Base-by-base conservation (phyloP, 2,113 vertebrate species). In the Vireo altiloquus region DNA sequence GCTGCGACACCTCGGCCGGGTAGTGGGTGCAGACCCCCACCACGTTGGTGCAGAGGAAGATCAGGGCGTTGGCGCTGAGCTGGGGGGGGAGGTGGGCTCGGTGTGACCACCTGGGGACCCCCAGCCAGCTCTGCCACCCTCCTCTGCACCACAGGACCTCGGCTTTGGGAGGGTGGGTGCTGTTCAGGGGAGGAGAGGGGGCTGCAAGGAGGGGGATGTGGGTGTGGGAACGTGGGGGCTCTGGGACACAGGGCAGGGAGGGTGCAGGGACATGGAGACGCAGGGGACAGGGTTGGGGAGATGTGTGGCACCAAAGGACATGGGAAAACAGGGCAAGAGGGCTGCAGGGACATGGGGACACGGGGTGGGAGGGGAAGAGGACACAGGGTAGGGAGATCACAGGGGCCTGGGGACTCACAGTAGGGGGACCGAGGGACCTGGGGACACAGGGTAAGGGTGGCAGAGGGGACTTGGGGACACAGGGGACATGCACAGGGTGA, bases 11-110 rank as follows among this genome's bases (percentile, higher is more conserved):
- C 97, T 99, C 99, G 1, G 99, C 99, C 0, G 99, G 99, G 93
- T 99, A 99, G 97, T 99, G 99, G 75, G 99, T 99, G 92, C 99
- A 99, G 97, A 99, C 99, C 89, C 99, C 99, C 53, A 99, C 99
- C 97, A 99, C 98, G 42, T 99, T 99, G 94, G 99, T 99, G 97
- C 99, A 99, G 87, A 99, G 98, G 98, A 99, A 99, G 96, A 99
- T 99, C 90, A 99, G 98, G 96, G 98, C 97, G 2, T 99, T 99
- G 96, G 99, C 99, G 11, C 98, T 98, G 61, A 99, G 98, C 99
- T 99, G 94, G 46, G 16, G 16, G 50, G 50, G 30, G 14, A 57
- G 66, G 44, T 16, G 5, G 23, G 68, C 47, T 93, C 52, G 22
- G 56, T 5, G 6, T 5, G 6, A 24, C 25, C 17, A 46, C 42